A percentile compares a stretch with the other conserved stretches of the same genome.
Evolutionary conservation across 2,888 invertebrate species (phyloP).

Genomic region (Pristionchus arcanus): DNA sequence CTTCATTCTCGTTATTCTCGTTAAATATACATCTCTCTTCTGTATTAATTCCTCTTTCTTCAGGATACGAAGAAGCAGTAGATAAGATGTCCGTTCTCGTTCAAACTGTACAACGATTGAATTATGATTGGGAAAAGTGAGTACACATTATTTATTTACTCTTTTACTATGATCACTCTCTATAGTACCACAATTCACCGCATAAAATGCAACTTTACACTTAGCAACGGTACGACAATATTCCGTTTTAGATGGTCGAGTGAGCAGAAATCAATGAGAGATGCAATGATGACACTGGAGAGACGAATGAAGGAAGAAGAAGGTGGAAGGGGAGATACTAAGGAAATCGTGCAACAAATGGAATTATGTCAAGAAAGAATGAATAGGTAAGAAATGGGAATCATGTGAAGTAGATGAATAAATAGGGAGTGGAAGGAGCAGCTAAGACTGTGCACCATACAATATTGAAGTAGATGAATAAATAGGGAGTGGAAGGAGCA

Average conservation of each 20-base stretch:
- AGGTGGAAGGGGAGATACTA: slow-evolving; percentile 61
- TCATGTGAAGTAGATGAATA: background rate
- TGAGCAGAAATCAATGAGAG: slow-evolving; percentile 32
- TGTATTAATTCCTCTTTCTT: background rate
- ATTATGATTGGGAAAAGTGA: slow-evolving; percentile 32
- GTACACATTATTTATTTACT: background rate
- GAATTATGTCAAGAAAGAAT: slow-evolving; percentile 70
- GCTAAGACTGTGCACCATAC: background rate
- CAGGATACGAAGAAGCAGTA: slow-evolving; percentile 46
- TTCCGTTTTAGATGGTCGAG: background rate
- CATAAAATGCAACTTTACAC: background rate
- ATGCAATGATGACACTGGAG: slow-evolving; percentile 59
- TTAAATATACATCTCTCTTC: background rate
- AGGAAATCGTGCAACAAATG: slow-evolving; percentile 65
- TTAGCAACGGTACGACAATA: background rate
- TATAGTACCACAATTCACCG: background rate
- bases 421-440: background rate
- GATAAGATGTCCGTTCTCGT: slow-evolving; percentile 41
- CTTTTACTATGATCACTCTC: background rate
- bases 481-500: too few species aligned
- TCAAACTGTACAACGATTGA: background rate
- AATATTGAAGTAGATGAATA: background rate
- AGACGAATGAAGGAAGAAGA: slow-evolving; percentile 61
- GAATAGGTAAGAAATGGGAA: slow-evolving; percentile 58
- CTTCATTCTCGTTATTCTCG: background rate